These are phyloP conservation scores for Chrysolina oricalcia DNA, from an alignment of 2,888 invertebrate species.

Conservation along the genomic window DNA sequence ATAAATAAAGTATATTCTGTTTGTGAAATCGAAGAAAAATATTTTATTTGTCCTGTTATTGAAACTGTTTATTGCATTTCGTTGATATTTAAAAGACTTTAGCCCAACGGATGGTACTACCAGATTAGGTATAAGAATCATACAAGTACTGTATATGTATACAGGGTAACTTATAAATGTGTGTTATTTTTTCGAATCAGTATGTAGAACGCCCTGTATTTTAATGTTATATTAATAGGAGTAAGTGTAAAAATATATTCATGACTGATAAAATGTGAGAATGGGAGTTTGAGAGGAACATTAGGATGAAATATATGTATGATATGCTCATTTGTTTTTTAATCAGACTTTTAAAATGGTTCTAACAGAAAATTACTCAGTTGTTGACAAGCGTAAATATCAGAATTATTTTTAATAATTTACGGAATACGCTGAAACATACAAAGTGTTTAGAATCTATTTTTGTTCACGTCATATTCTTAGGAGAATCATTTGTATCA, in stretches of 20 bases:
- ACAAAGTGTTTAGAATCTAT: conserved; percentile 9
- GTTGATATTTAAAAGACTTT: conserved; percentile 34
- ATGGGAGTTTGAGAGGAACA: conserved; percentile 28
- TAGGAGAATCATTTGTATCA: no score
- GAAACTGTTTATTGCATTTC: neutral
- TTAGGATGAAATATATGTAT: conserved; percentile 40
- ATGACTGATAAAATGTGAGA: conserved; percentile 30
- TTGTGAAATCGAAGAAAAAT: neutral
- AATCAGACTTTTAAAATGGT: conserved; percentile 51
- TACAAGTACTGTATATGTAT: conserved; percentile 54
- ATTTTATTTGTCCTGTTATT: neutral
- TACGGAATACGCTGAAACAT: neutral
- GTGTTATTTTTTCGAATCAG: conserved; percentile 37
- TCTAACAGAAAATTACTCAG: conserved; percentile 52
- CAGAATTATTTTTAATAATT: conserved; percentile 34
- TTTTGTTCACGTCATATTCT: neutral
- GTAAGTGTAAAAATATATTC: conserved; percentile 40
- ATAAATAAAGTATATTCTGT: conserved; percentile 28
- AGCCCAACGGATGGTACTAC: conserved; percentile 53
- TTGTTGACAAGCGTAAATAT: conserved; percentile 28
- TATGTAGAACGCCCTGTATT: conserved; percentile 54
- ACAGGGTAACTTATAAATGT: conserved; percentile 54
- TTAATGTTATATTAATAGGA: conserved; percentile 51
- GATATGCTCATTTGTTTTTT: conserved; percentile 38
- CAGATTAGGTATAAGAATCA: conserved; percentile 51